Conservation (phyloP, 2,113 vertebrate genomes). For the Cynopterus brachyotis region DNA sequence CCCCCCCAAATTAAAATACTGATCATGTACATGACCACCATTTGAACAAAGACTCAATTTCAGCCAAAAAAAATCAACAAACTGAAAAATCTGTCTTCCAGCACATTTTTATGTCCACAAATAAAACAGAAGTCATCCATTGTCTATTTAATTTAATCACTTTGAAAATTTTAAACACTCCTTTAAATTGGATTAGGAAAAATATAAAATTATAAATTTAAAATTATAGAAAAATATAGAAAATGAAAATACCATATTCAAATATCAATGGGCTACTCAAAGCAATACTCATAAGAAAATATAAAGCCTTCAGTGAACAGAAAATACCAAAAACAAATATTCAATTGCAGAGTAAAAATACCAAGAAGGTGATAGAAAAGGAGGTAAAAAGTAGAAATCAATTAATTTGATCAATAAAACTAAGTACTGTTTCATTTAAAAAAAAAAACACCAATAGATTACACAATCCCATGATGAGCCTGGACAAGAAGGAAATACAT, state of each 20-base stretch:
- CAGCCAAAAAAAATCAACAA: neutral
- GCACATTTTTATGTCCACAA: neutral
- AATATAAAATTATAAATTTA: no score
- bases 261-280: neutral
- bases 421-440: conserved; percentile 55
- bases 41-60: neutral
- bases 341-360: conserved; percentile 28
- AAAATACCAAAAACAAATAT: conserved; percentile 22
- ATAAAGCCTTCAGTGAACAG: neutral
- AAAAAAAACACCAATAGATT: conserved; percentile 9
- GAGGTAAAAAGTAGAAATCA: conserved; percentile 38
- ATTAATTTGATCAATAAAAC: conserved; percentile 49
- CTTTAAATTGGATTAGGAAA: neutral
- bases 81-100: neutral
- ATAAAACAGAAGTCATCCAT: conserved; percentile 4
- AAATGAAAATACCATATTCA: neutral
- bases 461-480: neutral
- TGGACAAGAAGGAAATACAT: neutral
- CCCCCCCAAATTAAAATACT: neutral
- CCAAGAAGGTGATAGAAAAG: neutral
- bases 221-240: neutral
- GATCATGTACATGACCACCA: neutral
- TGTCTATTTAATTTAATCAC: neutral
- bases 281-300: neutral
- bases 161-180: neutral